These are phyloP conservation scores for Cheirogaleus medius DNA, from an alignment of 2,113 vertebrate species.

Conservation along the genomic window DNA sequence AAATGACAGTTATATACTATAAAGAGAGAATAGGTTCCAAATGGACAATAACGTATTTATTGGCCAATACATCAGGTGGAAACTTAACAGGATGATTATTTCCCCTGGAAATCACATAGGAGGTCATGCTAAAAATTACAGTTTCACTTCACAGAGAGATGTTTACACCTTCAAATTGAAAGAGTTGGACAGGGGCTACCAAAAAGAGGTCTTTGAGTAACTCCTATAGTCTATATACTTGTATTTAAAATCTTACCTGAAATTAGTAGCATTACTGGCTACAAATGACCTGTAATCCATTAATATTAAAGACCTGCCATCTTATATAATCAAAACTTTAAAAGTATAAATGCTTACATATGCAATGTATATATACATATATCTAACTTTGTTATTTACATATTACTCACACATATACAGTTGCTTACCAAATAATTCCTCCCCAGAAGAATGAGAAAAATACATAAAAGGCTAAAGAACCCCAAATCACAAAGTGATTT, in stretches of 20 bases:
- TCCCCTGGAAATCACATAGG: not conserved
- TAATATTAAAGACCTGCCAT: not conserved
- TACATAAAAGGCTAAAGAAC: constrained; percentile 96
- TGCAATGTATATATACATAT: not conserved
- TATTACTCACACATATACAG: not conserved
- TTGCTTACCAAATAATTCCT: constrained; percentile 96
- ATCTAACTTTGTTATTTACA: not conserved
- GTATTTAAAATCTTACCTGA: constrained; percentile 26
- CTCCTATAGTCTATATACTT: not conserved
- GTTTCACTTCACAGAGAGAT: constrained; percentile 9
- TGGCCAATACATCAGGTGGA: not conserved
- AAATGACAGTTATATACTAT: not conserved
- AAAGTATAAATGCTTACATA: constrained; percentile 27
- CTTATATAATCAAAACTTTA: constrained; percentile 35
- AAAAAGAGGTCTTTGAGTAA: constrained; percentile 3
- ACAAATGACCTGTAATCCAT: not conserved
- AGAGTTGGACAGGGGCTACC: not conserved
- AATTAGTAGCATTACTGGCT: not conserved
- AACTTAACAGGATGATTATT: not conserved
- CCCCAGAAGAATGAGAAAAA: constrained; percentile 99
- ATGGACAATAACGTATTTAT: not conserved
- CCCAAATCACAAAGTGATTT: constrained; percentile 99
- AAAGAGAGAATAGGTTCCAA: not conserved
- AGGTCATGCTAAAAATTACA: not conserved
- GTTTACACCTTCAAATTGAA: not conserved